These are phyloP conservation scores for Stegodyphus mimosarum DNA, from an alignment of 1,140 invertebrate genomes.

Conservation along the genomic window DNA sequence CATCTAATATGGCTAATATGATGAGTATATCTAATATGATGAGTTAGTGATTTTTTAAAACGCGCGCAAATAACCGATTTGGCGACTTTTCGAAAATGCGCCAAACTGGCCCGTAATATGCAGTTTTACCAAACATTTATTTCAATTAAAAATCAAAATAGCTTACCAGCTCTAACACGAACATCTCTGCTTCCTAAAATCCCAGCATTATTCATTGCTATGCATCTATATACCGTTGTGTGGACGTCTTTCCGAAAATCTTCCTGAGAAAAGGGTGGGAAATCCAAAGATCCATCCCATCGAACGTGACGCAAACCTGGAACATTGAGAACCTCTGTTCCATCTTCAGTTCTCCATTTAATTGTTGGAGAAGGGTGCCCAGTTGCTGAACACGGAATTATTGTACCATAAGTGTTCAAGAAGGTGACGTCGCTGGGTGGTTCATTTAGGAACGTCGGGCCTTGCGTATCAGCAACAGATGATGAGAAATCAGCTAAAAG, in stretches of 20 bases:
- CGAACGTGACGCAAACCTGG: slow-evolving; percentile 62
- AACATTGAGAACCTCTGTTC: slow-evolving; percentile 59
- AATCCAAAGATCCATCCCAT: slow-evolving; percentile 73
- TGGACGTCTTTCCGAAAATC: slow-evolving; percentile 94
- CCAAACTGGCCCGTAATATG: no score
- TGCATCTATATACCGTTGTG: slow-evolving; percentile 91
- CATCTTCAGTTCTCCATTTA: slow-evolving; percentile 63
- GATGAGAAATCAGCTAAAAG: slow-evolving; percentile 28
- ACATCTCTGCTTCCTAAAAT: slow-evolving; percentile 91
- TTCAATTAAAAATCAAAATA: not conserved
- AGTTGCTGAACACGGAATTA: slow-evolving; percentile 59
- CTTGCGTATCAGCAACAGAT: not conserved
- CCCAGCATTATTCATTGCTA: slow-evolving; percentile 89
- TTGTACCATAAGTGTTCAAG: slow-evolving; percentile 62
- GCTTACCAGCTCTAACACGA: slow-evolving; percentile 91
- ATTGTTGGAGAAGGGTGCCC: slow-evolving; percentile 62
- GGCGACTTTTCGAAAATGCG: no score
- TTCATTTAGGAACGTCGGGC: slow-evolving; percentile 56
- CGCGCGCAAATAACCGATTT: no score
- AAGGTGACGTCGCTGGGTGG: slow-evolving; percentile 62
- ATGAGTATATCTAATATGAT: no score
- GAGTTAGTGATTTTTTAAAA: no score
- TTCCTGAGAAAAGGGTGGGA: slow-evolving; percentile 91
- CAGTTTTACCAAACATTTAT: no score
- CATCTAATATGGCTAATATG: no score